phyloP scores from a whole-genome alignment of 2,113 vertebrate genomes.

The Capricornis sumatraensis region DNA sequence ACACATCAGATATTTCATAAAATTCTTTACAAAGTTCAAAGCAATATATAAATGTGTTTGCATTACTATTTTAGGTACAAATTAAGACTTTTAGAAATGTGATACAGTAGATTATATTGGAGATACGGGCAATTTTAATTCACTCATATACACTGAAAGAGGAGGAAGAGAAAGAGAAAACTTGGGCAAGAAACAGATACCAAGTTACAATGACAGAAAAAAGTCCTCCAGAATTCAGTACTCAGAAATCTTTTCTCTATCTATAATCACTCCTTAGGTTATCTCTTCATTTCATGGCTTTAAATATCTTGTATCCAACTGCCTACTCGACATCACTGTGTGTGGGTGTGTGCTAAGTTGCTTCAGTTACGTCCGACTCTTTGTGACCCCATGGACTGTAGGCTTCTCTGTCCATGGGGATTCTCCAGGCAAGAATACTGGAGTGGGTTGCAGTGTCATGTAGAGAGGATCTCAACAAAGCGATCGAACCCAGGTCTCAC shows the following conservation, averaged over 20 bases:
- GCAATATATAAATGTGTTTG: background rate
- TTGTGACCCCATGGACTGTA: background rate
- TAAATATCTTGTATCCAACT: background rate
- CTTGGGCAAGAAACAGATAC: background rate
- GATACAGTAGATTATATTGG: background rate
- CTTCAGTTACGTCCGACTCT: background rate
- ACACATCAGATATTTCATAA: background rate
- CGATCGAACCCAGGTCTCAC: background rate
- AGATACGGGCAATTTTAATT: background rate
- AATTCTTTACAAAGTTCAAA: constrained; percentile 21
- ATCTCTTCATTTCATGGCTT: background rate
- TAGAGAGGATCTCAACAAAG: background rate
- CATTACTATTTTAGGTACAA: background rate
- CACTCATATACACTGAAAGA: background rate
- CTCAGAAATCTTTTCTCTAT: background rate
- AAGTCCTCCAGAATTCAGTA: background rate
- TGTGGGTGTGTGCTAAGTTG: background rate
- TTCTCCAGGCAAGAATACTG: background rate
- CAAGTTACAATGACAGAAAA: background rate
- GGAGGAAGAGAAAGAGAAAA: background rate
- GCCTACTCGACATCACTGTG: background rate
- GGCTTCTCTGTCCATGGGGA: background rate
- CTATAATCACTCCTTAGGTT: background rate
- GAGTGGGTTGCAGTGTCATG: background rate
- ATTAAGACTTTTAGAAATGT: background rate